Evolutionary conservation across 2,113 vertebrate genomes (phyloP).

Genomic region (Fukomys damarensis): DNA sequence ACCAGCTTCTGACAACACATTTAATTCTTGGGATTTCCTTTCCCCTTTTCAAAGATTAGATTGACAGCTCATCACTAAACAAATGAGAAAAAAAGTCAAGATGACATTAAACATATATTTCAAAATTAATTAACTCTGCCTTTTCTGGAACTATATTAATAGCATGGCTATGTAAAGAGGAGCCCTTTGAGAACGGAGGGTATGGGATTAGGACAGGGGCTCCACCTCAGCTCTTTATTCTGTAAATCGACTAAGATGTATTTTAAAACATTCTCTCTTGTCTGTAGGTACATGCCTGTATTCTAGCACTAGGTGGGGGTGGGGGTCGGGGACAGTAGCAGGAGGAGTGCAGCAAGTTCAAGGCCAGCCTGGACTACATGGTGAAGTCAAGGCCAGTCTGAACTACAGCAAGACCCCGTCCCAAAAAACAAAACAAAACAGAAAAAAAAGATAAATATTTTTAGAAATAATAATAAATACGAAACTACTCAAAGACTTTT

Average conservation of each 20-base stretch:
- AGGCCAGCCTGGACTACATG: background rate
- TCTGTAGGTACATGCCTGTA: background rate
- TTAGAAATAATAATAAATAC: background rate
- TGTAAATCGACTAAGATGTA: background rate
- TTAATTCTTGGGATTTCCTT: background rate
- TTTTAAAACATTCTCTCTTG: background rate
- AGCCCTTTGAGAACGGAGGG: background rate
- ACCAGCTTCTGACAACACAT: background rate
- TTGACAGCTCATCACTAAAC: background rate
- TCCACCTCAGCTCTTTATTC: background rate
- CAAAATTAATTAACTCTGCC: background rate
- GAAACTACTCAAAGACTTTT: background rate
- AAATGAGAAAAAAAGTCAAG: slow-evolving; percentile 8
- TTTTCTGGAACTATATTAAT: background rate
- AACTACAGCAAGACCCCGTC: background rate
- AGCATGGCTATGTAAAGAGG: background rate
- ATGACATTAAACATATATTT: background rate
- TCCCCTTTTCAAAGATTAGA: background rate
- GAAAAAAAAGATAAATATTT: background rate
- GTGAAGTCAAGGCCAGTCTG: no score
- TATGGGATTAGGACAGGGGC: background rate
- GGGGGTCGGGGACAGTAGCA: background rate
- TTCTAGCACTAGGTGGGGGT: background rate
- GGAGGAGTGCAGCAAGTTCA: background rate
- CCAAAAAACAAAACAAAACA: background rate